These are phyloP conservation scores for Vombatus ursinus DNA, from an alignment of 2,113 vertebrate genomes.

Conservation along the genomic window DNA sequence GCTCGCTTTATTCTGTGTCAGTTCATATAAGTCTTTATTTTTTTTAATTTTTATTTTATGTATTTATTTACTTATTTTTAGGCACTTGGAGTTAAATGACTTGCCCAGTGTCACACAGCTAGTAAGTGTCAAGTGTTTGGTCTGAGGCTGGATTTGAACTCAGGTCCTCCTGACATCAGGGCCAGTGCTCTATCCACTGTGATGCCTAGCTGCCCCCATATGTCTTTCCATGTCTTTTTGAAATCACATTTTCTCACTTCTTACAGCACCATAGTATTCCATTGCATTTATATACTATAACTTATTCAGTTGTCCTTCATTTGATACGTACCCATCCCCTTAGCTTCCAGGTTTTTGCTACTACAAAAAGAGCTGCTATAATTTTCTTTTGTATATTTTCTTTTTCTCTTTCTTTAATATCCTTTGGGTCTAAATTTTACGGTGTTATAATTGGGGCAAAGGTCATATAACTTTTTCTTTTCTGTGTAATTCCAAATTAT, in stretches of 20 bases:
- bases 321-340: background rate
- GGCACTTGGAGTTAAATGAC: no score
- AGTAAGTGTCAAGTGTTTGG: no score
- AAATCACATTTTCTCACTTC: background rate
- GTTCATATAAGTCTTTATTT: background rate
- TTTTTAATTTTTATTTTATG: no score
- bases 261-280: background rate
- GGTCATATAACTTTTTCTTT: background rate
- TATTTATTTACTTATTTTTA: no score
- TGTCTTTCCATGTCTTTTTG: background rate
- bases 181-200: no score
- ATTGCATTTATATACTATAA: background rate
- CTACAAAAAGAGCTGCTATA: background rate
- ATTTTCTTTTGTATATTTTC: background rate
- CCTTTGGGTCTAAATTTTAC: background rate
- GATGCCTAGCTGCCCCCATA: no score
- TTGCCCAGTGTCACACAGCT: no score
- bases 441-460: background rate
- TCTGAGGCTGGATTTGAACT: no score
- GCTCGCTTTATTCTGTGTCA: background rate
- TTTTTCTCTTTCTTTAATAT: background rate
- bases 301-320: background rate
- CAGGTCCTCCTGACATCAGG: no score
- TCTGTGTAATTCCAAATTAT: background rate
- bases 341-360: background rate